phyloP scores from a whole-genome alignment of 2,113 vertebrate species.

The Hiodon alosoides region DNA sequence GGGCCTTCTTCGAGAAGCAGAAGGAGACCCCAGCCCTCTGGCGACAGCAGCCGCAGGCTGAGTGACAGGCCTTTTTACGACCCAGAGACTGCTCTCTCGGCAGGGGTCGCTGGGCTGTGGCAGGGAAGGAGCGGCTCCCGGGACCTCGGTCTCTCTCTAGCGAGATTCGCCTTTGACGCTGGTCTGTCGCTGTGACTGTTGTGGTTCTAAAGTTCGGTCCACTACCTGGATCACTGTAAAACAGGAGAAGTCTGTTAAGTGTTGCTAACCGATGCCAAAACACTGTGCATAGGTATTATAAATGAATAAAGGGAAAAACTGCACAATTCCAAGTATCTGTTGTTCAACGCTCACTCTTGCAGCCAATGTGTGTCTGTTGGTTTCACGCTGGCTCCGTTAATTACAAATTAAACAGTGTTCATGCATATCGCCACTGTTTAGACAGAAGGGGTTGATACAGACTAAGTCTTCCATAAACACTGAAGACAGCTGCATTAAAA shows the following conservation, averaged over 20 bases:
- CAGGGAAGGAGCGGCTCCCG: constrained; percentile 43
- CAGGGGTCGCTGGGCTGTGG: constrained; percentile 41
- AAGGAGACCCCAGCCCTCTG: constrained; percentile 84
- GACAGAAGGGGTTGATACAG: background rate
- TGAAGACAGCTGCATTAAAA: constrained; percentile 13
- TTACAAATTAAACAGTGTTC: background rate
- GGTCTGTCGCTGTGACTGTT: constrained; percentile 57
- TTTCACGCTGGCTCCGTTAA: background rate
- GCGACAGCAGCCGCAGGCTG: constrained; percentile 49
- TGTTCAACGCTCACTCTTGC: too few relatives aligned
- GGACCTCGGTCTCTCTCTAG: constrained; percentile 55
- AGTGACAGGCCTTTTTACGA: constrained; percentile 31
- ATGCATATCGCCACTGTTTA: constrained; percentile 5
- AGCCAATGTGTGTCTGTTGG: background rate
- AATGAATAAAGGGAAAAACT: background rate
- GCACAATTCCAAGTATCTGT: background rate
- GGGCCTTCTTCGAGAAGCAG: constrained; percentile 86
- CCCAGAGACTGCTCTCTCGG: constrained; percentile 43
- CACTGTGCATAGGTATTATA: background rate
- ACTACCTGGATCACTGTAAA: constrained; percentile 68
- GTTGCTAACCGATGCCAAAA: too few relatives aligned
- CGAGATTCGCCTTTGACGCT: constrained; percentile 52
- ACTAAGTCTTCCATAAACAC: constrained; percentile 6
- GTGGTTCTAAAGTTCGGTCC: constrained; percentile 66
- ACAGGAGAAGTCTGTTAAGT: constrained; percentile 24